Base-by-base conservation (phyloP, 2,113 vertebrate species). In the Oceanites oceanicus region DNA sequence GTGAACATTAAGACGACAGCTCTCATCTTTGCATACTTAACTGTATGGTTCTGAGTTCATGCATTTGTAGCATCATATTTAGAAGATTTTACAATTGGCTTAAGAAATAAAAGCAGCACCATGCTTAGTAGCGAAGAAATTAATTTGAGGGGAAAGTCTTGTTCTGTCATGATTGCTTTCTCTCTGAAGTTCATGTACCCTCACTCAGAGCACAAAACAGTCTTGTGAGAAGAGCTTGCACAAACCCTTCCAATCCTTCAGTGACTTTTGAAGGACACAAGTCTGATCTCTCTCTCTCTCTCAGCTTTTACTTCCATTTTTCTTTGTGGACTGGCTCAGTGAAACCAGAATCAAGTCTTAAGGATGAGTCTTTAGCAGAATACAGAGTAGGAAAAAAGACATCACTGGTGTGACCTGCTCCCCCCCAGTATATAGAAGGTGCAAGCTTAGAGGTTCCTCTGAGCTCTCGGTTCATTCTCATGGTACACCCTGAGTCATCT, bases 381-480 rank as follows among this genome's bases (percentile, higher is more conserved):
- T 25, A 23, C 7, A 25, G 26, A 49, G 10, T 23, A 61, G 21
- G n/a, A 67, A 73, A 59, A 53, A 15, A 25, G n/a, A 29, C 22
- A 26, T 20, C 18, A 25, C 38, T 53, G 7, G 10, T 61, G 12
- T 11, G 22, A 67, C 14, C 45, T 47, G 11, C 11, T 45, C 13
- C 27, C 11, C 49, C n/a, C 17, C 38, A 49, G 21, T 55, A 34
- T 13, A 16, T 1, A 47, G 44, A 40, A 71, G 13, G 25, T 59
- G 8, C 13, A n/a, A 88, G 20, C 44, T 72, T 16, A 58, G n/a
- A 53, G 15, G 25, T 72, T 72, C 11, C 53, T 40, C 29, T 4
- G 6, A 75, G 62, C 17, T 55, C 21, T 40, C 1, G 0, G 25
- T 30, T 67, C 21, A 42, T 40, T 83, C 1, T 0, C 7, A 11